Base-by-base conservation (phyloP, 2,888 invertebrate species). In the Pheosia gnoma region DNA sequence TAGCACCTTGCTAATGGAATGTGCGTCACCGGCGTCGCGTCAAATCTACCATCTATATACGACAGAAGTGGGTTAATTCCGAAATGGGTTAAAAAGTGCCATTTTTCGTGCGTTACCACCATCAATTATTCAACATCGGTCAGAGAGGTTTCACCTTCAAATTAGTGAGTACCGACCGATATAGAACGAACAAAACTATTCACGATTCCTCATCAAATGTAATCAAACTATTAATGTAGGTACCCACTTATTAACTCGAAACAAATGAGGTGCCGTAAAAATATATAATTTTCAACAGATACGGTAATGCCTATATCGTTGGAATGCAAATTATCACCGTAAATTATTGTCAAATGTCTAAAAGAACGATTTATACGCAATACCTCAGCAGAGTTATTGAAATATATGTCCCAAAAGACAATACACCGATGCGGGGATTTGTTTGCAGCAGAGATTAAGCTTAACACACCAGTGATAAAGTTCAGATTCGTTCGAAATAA, bases 341-440 rank as follows among this genome's bases (percentile, higher is more conserved):
- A 83, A 90, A 87, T 87, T 90, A 89, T 87, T 84, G 86, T 87
- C 81, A 82, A 83, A 86, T 83, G 88, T 89, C 87, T 89, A 85
- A 89, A 88, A 90, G 86, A 82, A 89, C 83, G 85, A 91, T 91
- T 91, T 91, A 90, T 90, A 86, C 82, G 82, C 84, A 84, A 83
- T 87, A 85, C 85, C 82, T 83, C 80, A 84, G 80, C 79, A 74
- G 84, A 88, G 87, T 90, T 90, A 91, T 90, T 91, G 89, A 91
- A 91, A 91, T 91, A 91, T 91, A 91, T 86, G 89, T 87, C 88
- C 90, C 90, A 70, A 85, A 89, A 87, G 90, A 89, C 89, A 86
- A 87, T 80, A 76, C 79, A 82, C 71, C 80, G 78, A 80, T 81
- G 75, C 77, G 77, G 70, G 72, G 66, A 71, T 69, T 65, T 71